Conservation (phyloP, 2,113 vertebrate genomes). For the Otus sunia region DNA sequence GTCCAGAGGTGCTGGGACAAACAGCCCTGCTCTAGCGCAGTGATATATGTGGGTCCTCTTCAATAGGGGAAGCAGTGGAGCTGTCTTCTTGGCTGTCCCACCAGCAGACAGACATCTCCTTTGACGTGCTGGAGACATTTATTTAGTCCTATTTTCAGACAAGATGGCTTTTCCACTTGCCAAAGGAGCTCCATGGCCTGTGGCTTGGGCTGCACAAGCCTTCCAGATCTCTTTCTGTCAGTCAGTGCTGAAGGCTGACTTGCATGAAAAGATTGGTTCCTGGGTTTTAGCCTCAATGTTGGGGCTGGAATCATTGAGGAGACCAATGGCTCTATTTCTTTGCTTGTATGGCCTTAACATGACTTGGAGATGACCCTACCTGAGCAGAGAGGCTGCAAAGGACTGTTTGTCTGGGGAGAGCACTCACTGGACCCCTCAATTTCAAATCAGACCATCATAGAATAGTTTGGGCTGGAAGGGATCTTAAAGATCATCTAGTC, state of each 20-base stretch:
- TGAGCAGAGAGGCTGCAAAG: neutral
- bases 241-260: neutral
- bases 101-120: neutral
- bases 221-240: neutral
- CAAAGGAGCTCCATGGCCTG: neutral
- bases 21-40: neutral
- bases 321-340: accelerated
- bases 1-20: neutral
- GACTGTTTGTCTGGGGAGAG: neutral
- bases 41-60: accelerated
- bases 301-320: neutral
- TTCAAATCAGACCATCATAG: neutral
- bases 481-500: too few species aligned
- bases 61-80: accelerated
- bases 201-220: neutral
- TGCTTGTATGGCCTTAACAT: neutral
- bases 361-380: neutral
- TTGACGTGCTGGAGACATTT: neutral
- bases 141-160: neutral
- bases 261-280: neutral
- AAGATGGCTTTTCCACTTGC: neutral
- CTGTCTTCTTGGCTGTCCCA: neutral
- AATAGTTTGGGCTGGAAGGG: too few species aligned
- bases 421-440: neutral
- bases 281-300: accelerated